Conservation (phyloP, 2,888 invertebrate species). For the Automeris io region DNA sequence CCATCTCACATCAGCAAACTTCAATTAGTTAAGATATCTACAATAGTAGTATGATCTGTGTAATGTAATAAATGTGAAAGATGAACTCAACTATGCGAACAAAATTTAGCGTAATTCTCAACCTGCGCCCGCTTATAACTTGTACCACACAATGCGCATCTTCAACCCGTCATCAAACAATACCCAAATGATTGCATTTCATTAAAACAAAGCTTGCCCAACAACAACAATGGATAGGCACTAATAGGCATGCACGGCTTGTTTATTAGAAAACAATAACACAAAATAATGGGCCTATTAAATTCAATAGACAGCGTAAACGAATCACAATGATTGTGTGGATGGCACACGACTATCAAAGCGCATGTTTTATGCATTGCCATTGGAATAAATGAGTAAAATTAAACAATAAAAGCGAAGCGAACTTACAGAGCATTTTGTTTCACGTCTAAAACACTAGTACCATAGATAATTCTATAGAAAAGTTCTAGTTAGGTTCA, state of each 20-base stretch:
- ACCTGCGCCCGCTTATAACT: constrained; percentile 12
- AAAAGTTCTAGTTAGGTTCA: too few species aligned
- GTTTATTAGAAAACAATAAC: constrained; percentile 6
- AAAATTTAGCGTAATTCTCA: too few species aligned
- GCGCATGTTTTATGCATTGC: background rate
- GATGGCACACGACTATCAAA: background rate
- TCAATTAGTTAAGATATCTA: too few species aligned
- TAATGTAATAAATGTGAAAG: too few species aligned
- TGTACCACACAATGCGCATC: constrained; percentile 17
- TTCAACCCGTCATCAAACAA: constrained; percentile 26
- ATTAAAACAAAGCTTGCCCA: constrained; percentile 33
- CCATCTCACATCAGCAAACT: too few species aligned
- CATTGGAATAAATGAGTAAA: too few species aligned
- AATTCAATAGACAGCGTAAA: constrained; percentile 21
- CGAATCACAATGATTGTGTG: constrained; percentile 17
- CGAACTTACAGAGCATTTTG: too few species aligned
- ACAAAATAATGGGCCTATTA: constrained; percentile 16
- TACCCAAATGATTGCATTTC: constrained; percentile 38
- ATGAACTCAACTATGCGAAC: too few species aligned
- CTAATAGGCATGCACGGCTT: constrained; percentile 10
- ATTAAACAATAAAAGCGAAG: too few species aligned
- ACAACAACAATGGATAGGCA: constrained; percentile 32
- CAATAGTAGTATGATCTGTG: too few species aligned
- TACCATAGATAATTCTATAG: too few species aligned
- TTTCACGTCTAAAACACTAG: too few species aligned